Conservation (phyloP, 1,140 invertebrate species). For the Temnothorax nylanderi region DNA sequence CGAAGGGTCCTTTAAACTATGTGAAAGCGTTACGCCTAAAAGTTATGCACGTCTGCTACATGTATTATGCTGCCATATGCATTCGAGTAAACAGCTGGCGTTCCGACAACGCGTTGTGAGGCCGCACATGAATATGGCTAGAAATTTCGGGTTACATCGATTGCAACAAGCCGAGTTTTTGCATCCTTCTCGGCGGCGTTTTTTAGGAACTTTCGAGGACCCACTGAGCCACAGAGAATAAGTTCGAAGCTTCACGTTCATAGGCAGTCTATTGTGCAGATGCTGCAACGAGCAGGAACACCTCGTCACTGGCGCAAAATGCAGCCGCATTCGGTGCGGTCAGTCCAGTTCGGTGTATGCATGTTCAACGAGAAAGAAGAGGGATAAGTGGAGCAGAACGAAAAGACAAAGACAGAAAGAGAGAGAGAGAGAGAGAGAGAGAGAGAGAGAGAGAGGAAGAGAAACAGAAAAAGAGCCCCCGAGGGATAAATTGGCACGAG, state of each 20-base stretch:
- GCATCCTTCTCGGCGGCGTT: not conserved
- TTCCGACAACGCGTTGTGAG: not conserved
- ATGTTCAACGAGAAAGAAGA: not conserved
- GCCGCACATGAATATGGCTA: not conserved
- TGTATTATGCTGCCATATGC: not conserved
- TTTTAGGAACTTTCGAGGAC: conserved; percentile 28
- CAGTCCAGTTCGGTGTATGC: not conserved
- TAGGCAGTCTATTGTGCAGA: conserved; percentile 32
- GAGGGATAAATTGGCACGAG: conserved; percentile 48
- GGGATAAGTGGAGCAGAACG: not conserved
- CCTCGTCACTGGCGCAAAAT: not conserved
- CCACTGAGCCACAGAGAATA: not conserved
- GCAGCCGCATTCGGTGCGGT: not conserved
- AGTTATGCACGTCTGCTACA: not conserved
- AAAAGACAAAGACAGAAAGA: not conserved
- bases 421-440: not conserved
- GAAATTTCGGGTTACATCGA: not conserved
- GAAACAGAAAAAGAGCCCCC: conserved; percentile 15
- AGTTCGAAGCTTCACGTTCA: not conserved
- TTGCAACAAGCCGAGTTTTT: conserved; percentile 10
- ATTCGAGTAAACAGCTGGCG: conserved; percentile 17
- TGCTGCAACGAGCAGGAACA: not conserved
- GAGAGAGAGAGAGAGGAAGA: not conserved
- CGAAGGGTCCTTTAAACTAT: not conserved
- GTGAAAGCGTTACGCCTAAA: not conserved